phyloP scores from a whole-genome alignment of 2,888 invertebrate species.

The Dicyrtomina minuta region DNA sequence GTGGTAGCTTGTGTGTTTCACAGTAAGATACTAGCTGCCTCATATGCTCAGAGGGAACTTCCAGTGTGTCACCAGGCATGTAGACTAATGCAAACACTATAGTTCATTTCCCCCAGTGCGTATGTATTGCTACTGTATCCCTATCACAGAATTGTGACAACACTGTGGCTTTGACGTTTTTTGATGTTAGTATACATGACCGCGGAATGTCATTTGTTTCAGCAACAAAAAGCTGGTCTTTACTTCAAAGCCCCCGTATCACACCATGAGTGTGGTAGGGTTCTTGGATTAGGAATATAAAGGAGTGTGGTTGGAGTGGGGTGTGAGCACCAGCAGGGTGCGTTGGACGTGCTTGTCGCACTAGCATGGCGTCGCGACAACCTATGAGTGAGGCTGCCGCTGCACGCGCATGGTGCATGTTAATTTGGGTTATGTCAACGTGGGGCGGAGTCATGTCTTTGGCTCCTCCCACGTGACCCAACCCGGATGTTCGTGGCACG shows the following conservation, averaged over 20 bases:
- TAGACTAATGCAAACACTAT: not conserved
- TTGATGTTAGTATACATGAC: not conserved
- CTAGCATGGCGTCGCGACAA: too few species aligned
- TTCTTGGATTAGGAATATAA: conserved; percentile 2
- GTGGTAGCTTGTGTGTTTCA: not conserved
- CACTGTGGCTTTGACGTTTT: not conserved
- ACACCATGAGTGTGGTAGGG: not conserved
- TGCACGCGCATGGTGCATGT: not conserved
- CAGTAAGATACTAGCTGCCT: too few species aligned
- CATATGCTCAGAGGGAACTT: not conserved
- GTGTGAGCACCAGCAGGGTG: not conserved
- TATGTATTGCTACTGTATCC: not conserved
- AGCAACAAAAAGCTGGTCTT: not conserved
- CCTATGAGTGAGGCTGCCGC: too few species aligned
- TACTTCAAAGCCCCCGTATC: not conserved
- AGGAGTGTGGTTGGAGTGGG: not conserved
- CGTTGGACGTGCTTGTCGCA: not conserved
- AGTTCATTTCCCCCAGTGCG: not conserved
- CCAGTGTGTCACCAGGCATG: not conserved
- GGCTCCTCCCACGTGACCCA: too few species aligned
- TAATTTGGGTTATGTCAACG: conserved; percentile 5
- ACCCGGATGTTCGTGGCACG: too few species aligned
- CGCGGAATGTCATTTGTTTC: not conserved
- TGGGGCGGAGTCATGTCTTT: too few species aligned
- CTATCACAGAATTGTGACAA: not conserved